phyloP scores from a whole-genome alignment of 2,113 vertebrate genomes.

The Oryzias celebensis region DNA sequence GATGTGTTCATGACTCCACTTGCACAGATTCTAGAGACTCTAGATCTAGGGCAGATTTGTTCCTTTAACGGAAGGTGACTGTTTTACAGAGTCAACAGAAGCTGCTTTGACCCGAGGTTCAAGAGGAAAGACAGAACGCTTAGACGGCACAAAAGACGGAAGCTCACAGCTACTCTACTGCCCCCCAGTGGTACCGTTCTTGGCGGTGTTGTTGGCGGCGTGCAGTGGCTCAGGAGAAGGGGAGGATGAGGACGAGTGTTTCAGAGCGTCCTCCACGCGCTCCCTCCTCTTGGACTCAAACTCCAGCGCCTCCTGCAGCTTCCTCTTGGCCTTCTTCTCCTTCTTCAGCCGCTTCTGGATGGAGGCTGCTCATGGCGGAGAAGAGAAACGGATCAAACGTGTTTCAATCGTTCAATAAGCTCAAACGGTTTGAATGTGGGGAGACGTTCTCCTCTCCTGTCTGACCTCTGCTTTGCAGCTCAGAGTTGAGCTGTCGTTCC shows the following conservation, averaged over 20 bases:
- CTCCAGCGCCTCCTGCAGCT: slow-evolving; percentile 96
- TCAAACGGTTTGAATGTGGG: not conserved
- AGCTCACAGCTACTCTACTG: too few relatives aligned
- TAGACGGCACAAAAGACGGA: too few relatives aligned
- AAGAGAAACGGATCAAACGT: not conserved
- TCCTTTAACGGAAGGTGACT: too few relatives aligned
- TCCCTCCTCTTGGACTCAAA: slow-evolving; percentile 93
- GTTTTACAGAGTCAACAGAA: too few relatives aligned
- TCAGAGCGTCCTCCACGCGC: slow-evolving; percentile 87
- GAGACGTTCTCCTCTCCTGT: not conserved
- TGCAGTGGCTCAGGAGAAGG: slow-evolving; percentile 83
- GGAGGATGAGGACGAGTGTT: slow-evolving; percentile 87
- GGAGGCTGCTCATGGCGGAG: slow-evolving; percentile 78
- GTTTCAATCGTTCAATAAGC: not conserved
- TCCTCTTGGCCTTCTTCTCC: slow-evolving; percentile 96
- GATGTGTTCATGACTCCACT: too few relatives aligned
- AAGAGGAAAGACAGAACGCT: too few relatives aligned
- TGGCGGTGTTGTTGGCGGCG: slow-evolving; percentile 78
- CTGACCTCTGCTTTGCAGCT: slow-evolving; percentile 91
- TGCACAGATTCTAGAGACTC: too few relatives aligned
- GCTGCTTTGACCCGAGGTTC: too few relatives aligned
- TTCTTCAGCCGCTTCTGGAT: slow-evolving; percentile 97
- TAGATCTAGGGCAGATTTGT: too few relatives aligned
- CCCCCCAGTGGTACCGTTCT: slow-evolving; percentile 34
- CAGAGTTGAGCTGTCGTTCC: slow-evolving; percentile 92